Evolutionary conservation across 2,797 vertebrate species (phyloP).

Genomic region (Dendrocincla fuliginosa): DNA sequence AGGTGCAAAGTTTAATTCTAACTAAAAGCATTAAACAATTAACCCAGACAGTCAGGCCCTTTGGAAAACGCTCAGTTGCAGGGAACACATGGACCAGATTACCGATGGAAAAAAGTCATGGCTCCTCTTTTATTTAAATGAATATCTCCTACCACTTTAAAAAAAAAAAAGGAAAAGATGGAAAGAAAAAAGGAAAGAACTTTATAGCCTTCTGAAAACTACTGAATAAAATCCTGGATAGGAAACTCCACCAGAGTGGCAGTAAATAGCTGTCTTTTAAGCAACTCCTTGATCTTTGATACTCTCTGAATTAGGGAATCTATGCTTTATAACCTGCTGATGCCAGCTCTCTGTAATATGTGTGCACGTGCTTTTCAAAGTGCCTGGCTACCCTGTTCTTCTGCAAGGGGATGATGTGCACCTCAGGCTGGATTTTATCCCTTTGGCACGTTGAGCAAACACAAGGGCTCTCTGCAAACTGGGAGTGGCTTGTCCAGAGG

Average conservation of each 20-base stretch:
- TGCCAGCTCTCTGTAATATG: background rate
- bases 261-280: conserved; percentile 61
- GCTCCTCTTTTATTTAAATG: conserved; percentile 69
- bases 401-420: background rate
- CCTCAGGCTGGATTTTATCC: background rate
- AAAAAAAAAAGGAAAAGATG: background rate
- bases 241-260: conserved; percentile 36
- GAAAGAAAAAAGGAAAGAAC: background rate
- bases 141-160: conserved; percentile 59
- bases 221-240: conserved; percentile 55
- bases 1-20: conserved; percentile 91
- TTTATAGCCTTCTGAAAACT: conserved; percentile 53
- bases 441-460: background rate
- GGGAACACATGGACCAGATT: conserved; percentile 82
- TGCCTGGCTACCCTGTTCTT: background rate
- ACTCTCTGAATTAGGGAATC: conserved; percentile 30
- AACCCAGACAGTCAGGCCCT: conserved; percentile 83
- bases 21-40: conserved; percentile 90
- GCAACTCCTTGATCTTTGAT: conserved; percentile 44
- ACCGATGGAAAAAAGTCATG: conserved; percentile 72
- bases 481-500: background rate
- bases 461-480: background rate
- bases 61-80: conserved; percentile 81
- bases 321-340: background rate
- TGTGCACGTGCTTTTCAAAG: background rate